Evolutionary conservation across 2,888 invertebrate species (phyloP), one percentile per base, ranked within the genome.

Genomic region (Ophraella communa): DNA sequence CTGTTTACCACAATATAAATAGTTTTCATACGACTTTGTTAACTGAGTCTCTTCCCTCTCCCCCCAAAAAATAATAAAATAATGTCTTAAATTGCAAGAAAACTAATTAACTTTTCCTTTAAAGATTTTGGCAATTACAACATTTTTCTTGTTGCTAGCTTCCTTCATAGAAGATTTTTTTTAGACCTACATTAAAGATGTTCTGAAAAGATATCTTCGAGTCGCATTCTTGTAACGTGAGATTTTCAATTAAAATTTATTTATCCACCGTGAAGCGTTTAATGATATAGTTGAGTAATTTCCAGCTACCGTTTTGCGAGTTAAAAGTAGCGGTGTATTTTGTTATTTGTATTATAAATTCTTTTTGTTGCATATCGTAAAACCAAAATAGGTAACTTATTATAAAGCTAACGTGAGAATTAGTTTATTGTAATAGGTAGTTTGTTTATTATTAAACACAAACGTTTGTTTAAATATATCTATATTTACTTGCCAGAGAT

Each of bases 261-360:
- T 51, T 27, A 51, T 51, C 17, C 27, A 51, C 49, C 49, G 24
- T 51, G 49, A 51, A 51, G 49, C 49, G 24, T 51, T 51, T 51
- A 51, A 51, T 51, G 49, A 17, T 51, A 51, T 51, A 51, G 49
- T 27, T 51, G 49, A 51, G 49, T 51, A 51, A 51, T 51, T 27
- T 21, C 11, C 20, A 5, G 49, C 49, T 51, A 51, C 49, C 27
- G 49, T 47, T 21, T 18, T 17, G 21, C 23, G 3, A 27, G 24
- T n/a, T 49, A 23, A 49, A 11, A 51, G 23, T 17, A 51, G 11
- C 49, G 49, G 27, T 51, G 17, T 45, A 23, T 51, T 51, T 24
- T 27, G 27, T 51, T 51, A 23, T 39, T 39, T 39, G 49, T 24
- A 51, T 51, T 27, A 51, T 10, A 51, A 8, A 10, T 14, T 14